A percentile compares a stretch with the other conserved stretches of the same genome.
Evolutionary conservation across 2,797 vertebrate species (phyloP).

Genomic region (Parotocinclus haroldoi): DNA sequence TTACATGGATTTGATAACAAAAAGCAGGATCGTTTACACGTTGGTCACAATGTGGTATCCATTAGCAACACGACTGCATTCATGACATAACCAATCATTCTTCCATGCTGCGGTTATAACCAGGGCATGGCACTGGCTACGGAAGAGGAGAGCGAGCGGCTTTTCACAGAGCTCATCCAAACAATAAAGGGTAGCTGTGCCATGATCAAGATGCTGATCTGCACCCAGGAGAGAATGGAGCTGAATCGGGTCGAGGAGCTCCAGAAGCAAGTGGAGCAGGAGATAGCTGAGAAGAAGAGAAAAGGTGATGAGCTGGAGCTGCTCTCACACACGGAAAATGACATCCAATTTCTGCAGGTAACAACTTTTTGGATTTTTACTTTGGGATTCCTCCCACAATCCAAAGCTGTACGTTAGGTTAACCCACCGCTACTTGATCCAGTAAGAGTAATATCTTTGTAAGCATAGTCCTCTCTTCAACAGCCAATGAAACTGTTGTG

Average conservation of each 20-base stretch:
- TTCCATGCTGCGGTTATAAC: background rate
- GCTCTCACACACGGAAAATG: slow-evolving; percentile 9
- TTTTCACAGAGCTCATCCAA: slow-evolving; percentile 12
- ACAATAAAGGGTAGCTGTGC: slow-evolving; percentile 2
- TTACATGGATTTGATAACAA: too few species aligned
- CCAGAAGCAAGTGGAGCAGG: slow-evolving; percentile 1
- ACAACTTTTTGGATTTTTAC: background rate
- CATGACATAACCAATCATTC: too few species aligned
- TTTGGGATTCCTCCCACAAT: too few species aligned
- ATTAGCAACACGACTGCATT: too few species aligned
- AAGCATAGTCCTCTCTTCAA: too few species aligned
- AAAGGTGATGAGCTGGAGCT: background rate
- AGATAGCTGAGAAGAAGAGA: slow-evolving; percentile 1
- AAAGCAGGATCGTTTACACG: too few species aligned
- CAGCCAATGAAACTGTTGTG: too few species aligned
- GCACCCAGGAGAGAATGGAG: slow-evolving; percentile 13
- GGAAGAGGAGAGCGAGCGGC: slow-evolving; percentile 25
- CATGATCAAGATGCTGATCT: slow-evolving; percentile 1
- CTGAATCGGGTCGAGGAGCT: slow-evolving; percentile 8
- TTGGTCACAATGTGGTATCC: too few species aligned
- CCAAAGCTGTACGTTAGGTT: too few species aligned
- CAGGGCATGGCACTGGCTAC: slow-evolving; percentile 28
- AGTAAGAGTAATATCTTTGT: too few species aligned
- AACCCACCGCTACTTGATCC: too few species aligned
- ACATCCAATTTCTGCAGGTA: slow-evolving; percentile 29